A percentile compares a stretch with the other conserved stretches of the same genome.
phyloP scores from a whole-genome alignment of 2,113 vertebrate species.

The Tor tambroides region DNA sequence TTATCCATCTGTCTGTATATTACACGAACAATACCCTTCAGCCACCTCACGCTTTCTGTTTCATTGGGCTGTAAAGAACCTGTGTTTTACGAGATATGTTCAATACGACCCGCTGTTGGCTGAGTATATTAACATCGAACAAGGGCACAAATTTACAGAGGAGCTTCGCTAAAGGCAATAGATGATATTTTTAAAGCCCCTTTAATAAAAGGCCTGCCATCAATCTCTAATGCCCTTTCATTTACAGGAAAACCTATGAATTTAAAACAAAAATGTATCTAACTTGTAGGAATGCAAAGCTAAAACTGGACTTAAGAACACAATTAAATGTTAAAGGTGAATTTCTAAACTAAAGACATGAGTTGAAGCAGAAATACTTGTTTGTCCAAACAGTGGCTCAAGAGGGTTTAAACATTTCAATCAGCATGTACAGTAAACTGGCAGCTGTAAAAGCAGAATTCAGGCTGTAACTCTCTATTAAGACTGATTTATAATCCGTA shows the following conservation, averaged over 20 bases:
- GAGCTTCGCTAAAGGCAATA: conserved; percentile 9
- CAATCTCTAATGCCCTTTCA: neutral
- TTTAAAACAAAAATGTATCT: neutral
- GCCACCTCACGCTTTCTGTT: conserved; percentile 6
- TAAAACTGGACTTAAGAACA: neutral
- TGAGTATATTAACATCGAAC: conserved; percentile 55
- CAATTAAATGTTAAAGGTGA: no score
- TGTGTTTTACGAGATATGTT: conserved; percentile 24
- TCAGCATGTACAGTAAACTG: neutral
- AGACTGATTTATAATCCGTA: conserved; percentile 21
- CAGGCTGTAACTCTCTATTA: conserved; percentile 1
- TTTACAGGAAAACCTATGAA: neutral
- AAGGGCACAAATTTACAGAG: conserved; percentile 9
- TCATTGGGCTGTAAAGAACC: conserved; percentile 47
- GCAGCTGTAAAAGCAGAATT: neutral
- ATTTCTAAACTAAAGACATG: no score
- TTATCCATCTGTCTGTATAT: no score
- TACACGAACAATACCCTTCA: no score
- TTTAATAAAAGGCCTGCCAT: neutral
- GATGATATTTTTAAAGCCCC: conserved; percentile 19
- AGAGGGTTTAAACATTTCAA: neutral
- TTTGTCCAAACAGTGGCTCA: neutral
- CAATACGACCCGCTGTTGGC: neutral
- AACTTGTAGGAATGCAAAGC: neutral
- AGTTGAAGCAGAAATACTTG: no score